A percentile compares a stretch with the other conserved stretches of the same genome.
Conservation (phyloP, 2,113 vertebrate species). For the Nibea albiflora region DNA sequence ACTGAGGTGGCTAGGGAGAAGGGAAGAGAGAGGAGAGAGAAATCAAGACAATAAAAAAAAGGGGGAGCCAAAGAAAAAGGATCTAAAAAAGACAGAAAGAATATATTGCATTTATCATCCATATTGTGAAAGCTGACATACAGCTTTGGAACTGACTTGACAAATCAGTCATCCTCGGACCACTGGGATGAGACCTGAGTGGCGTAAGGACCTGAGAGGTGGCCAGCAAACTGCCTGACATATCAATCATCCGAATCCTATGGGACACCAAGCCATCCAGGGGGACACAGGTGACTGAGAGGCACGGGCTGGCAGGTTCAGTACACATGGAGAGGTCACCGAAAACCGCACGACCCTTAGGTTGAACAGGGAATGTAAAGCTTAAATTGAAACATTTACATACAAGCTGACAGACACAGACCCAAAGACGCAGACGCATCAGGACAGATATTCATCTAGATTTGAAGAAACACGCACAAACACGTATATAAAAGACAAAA, state of each 20-base stretch:
- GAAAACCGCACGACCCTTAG: conserved; percentile 33
- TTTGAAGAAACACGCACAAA: conserved; percentile 20
- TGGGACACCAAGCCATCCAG: conserved; percentile 53
- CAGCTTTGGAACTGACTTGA: conserved; percentile 35
- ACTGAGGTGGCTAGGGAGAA: conserved; percentile 28
- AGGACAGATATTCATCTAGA: conserved; percentile 11
- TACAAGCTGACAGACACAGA: conserved; percentile 17
- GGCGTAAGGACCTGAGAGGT: conserved; percentile 54
- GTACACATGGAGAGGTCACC: conserved; percentile 36
- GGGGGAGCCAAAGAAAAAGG: conserved; percentile 17
- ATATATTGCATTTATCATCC: conserved; percentile 49
- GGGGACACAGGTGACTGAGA: conserved; percentile 71
- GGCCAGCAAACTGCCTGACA: conserved; percentile 70
- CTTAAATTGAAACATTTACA: conserved; percentile 9
- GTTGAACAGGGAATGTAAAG: conserved; percentile 35
- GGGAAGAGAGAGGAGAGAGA: neutral
- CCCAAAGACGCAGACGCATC: neutral
- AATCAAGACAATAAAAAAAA: conserved; percentile 40
- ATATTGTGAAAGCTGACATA: conserved; percentile 48
- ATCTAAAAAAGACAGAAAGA: conserved; percentile 40
- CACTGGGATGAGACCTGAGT: conserved; percentile 60
- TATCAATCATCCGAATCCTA: conserved; percentile 72
- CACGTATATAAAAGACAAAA: conserved; percentile 38
- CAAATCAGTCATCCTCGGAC: conserved; percentile 67
- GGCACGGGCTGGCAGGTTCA: conserved; percentile 53